These are phyloP conservation scores for Drosophila longiperda DNA, from an alignment of 2,888 invertebrate genomes.

Conservation along the genomic window DNA sequence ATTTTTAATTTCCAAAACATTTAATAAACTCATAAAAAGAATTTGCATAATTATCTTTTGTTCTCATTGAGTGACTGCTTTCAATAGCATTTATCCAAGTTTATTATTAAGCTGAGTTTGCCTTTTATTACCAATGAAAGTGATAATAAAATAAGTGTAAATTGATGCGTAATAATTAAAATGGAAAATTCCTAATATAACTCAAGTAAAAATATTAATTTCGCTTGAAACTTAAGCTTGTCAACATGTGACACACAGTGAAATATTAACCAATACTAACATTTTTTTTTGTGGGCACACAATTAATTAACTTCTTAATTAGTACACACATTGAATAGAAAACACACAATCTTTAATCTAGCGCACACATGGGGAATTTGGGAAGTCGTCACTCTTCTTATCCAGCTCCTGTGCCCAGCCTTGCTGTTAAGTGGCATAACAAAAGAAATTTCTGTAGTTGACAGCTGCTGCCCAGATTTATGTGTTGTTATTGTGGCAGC, in stretches of 20 bases:
- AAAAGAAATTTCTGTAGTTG: constrained; percentile 61
- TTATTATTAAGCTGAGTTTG: constrained; percentile 26
- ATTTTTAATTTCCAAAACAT: constrained; percentile 70
- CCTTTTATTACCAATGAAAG: constrained; percentile 27
- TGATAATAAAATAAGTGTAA: constrained; percentile 65
- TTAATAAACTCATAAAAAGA: constrained; percentile 69
- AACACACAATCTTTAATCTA: not conserved
- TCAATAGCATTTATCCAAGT: constrained; percentile 11
- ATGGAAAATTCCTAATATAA: not conserved
- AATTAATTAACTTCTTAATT: not conserved
- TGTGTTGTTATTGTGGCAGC: constrained; percentile 60
- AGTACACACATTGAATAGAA: not conserved
- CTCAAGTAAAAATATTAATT: not conserved
- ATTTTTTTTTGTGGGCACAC: not conserved
- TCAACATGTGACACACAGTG: not conserved
- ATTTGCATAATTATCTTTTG: constrained; percentile 66
- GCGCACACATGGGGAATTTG: not conserved
- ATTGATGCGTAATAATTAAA: not conserved
- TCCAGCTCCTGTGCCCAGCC: not conserved
- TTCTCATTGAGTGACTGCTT: constrained; percentile 30
- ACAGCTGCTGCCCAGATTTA: constrained; percentile 74
- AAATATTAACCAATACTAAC: not conserved
- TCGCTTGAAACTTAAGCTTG: no score
- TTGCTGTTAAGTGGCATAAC: constrained; percentile 32
- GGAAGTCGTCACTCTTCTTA: not conserved